A percentile compares a stretch with the other conserved stretches of the same genome.
Conservation (phyloP, 1,140 invertebrate genomes). For the Pomphorhynchus laevis region DNA sequence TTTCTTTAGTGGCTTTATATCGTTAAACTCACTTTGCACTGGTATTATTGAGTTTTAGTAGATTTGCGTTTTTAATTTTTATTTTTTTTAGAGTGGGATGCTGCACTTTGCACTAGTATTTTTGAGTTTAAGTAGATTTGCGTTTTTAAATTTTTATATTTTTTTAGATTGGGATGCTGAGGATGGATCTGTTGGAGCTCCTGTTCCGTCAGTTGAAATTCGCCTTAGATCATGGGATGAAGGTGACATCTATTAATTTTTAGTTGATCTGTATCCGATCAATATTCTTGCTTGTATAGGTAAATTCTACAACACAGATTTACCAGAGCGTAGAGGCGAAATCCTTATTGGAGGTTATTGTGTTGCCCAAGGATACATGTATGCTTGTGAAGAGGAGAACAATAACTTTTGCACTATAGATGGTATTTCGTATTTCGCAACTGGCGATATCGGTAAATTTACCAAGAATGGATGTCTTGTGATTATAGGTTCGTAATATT, state of each 20-base stretch:
- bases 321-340: slow-evolving; percentile 56
- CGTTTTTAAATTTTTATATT: slow-evolving; percentile 3
- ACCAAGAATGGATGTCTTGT: slow-evolving; percentile 57
- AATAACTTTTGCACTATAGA: slow-evolving; percentile 16
- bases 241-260: slow-evolving; percentile 23
- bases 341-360: slow-evolving; percentile 55
- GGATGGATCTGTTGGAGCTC: slow-evolving; percentile 50
- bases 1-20: too few species aligned
- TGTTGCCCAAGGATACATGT: slow-evolving; percentile 58
- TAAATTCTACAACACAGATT: slow-evolving; percentile 46
- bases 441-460: slow-evolving; percentile 75
- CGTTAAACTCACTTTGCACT: too few species aligned
- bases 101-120: too few species aligned
- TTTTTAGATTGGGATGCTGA: slow-evolving; percentile 27
- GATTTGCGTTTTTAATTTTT: too few species aligned
- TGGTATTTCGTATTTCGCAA: slow-evolving; percentile 52
- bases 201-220: slow-evolving; percentile 46
- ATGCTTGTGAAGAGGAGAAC: slow-evolving; percentile 15
- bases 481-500: slow-evolving; percentile 45
- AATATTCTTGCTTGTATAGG: slow-evolving; percentile 14
- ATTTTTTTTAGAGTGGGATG: too few species aligned
- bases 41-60: too few species aligned
- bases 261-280: background rate
- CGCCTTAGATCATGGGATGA: slow-evolving; percentile 67
- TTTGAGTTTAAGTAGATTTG: background rate